Evolutionary conservation across 2,888 invertebrate species (phyloP), one percentile per base, ranked within the genome.

Genomic region (Neria commutata): DNA sequence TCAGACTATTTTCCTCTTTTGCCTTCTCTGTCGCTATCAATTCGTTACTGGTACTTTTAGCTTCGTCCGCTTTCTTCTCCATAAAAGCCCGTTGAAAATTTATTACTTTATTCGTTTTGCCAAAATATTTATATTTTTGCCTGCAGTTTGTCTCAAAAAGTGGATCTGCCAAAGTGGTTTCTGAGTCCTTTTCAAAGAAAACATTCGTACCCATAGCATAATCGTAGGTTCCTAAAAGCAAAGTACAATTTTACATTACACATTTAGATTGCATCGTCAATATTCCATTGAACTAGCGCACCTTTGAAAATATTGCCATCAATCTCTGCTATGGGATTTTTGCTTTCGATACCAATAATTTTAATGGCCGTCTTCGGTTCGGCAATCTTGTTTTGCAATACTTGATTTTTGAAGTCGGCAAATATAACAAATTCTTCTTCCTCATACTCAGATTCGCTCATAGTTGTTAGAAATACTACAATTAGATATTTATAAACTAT

Each of bases 121-220:
- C 83, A 6, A 85, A 65, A 75, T 86, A 89, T 73, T 87, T 87
- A 19, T 89, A 78, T 64, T 79, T 82, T 64, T 83, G 83, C 26
- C 85, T 85, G 33, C 88, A 84, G 10, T 85, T 76, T 58, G 84
- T 83, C 67, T 88, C 87, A 75, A 84, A 87, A 46, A 87, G 74
- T 11, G 84, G 82, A 75, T 87, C 87, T 6, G 70, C 67, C 19
- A 78, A 70, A 42, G 77, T 69, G 5, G 65, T 82, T 37, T 84
- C 78, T 26, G 84, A 80, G 62, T 87, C 85, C 69, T 87, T 87
- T 74, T 88, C 87, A 75, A 92, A 91, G 75, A 91, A 89, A 75
- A 92, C 82, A 66, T 88, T 87, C 16, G 91, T 91, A 19, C 91
- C 92, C 60, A 89, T 76, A 8, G 87, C 84, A 73, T 87, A 86